A percentile compares a stretch with the other conserved stretches of the same genome.
Evolutionary conservation across 2,113 vertebrate species (phyloP).

Genomic region (Orientallactaga bullata): DNA sequence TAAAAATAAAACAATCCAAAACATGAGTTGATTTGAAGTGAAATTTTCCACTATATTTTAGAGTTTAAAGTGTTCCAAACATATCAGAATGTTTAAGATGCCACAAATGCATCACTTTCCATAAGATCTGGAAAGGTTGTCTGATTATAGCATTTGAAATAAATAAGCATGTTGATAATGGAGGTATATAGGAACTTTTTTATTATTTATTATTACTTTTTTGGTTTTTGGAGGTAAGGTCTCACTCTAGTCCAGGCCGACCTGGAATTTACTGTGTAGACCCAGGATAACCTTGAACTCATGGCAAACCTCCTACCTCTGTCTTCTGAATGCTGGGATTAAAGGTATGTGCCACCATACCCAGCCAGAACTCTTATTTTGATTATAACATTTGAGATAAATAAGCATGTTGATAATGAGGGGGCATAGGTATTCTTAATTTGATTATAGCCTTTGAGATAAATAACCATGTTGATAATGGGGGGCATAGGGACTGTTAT

Average conservation of each 20-base stretch:
- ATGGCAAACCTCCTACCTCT: too few species aligned
- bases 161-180: slow-evolving; percentile 6
- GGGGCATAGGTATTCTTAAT: neutral
- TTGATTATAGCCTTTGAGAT: slow-evolving; percentile 37
- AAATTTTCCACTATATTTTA: neutral
- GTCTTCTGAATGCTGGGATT: too few species aligned
- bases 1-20: too few species aligned
- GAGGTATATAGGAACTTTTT: neutral
- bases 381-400: slow-evolving; percentile 27
- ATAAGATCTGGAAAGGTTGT: slow-evolving; percentile 6
- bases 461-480: slow-evolving; percentile 10
- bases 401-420: neutral
- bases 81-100: neutral
- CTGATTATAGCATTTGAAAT: slow-evolving; percentile 37
- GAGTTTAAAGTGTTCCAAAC: slow-evolving; percentile 13
- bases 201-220: too few species aligned
- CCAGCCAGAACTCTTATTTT: neutral
- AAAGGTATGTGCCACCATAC: too few species aligned
- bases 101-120: neutral
- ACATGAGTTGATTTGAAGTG: slow-evolving; percentile 16
- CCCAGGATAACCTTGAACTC: too few species aligned
- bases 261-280: too few species aligned
- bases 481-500: too few species aligned
- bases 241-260: too few species aligned
- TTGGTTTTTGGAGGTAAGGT: too few species aligned